These are phyloP conservation scores for Blennius ocellaris DNA, from an alignment of 2,113 vertebrate species.

Conservation along the genomic window DNA sequence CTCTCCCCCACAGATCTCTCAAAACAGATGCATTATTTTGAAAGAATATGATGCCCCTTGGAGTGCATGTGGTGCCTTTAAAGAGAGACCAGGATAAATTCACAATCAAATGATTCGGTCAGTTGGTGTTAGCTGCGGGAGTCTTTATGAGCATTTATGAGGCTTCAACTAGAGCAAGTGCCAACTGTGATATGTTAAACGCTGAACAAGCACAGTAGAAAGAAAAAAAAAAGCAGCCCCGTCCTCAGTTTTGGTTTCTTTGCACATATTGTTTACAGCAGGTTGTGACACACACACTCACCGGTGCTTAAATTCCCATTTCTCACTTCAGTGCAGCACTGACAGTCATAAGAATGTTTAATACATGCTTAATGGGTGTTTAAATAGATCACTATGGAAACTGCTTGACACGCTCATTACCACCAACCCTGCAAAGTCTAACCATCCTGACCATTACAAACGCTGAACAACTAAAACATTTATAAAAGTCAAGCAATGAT, in stretches of 20 bases:
- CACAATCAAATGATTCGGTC: neutral
- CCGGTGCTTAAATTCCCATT: neutral
- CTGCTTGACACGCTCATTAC: neutral
- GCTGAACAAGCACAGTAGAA: neutral
- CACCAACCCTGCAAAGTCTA: neutral
- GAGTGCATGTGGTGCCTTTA: neutral
- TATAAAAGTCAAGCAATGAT: too few species aligned
- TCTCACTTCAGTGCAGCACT: neutral
- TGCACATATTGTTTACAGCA: neutral
- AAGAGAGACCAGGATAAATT: neutral
- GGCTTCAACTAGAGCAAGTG: neutral
- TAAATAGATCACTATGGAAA: neutral
- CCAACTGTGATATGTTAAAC: neutral
- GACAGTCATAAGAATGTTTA: too few species aligned
- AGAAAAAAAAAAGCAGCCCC: neutral
- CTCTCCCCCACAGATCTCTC: constrained; percentile 2
- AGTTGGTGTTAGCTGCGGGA: neutral
- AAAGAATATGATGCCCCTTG: neutral
- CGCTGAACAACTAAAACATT: too few species aligned
- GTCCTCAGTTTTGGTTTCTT: neutral
- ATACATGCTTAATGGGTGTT: neutral
- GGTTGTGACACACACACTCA: neutral
- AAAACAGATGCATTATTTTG: neutral
- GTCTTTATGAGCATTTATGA: too few species aligned
- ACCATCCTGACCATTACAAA: too few species aligned